Evolutionary conservation across 1,140 invertebrate species (phyloP).

Genomic region (Pinna nobilis): DNA sequence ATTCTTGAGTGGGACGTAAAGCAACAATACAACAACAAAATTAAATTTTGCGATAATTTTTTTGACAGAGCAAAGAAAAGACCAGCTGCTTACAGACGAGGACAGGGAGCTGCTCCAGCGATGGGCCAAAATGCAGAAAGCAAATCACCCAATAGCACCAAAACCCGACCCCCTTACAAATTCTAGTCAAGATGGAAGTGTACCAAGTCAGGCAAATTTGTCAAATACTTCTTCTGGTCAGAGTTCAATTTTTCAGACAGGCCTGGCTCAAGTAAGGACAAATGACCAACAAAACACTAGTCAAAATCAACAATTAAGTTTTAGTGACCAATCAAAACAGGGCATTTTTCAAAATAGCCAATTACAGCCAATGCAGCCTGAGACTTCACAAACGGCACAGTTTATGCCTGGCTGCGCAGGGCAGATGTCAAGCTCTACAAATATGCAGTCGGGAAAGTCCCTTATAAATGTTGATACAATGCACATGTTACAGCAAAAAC

Average conservation of each 20-base stretch:
- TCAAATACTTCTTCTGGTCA: not conserved
- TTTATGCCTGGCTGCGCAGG: not conserved
- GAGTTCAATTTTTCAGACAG: not conserved
- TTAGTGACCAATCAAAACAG: no score
- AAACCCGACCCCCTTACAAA: slow-evolving; percentile 8
- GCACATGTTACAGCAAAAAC: slow-evolving; percentile 15
- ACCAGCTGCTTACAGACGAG: slow-evolving; percentile 49
- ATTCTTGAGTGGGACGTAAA: no score
- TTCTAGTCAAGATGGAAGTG: not conserved
- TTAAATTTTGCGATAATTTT: no score
- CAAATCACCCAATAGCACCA: slow-evolving; percentile 29
- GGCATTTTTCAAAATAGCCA: no score
- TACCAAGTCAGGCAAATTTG: no score
- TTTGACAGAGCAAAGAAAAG: slow-evolving; percentile 11
- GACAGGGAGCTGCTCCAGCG: slow-evolving; percentile 67
- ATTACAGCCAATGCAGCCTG: not conserved
- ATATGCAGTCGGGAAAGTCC: slow-evolving; percentile 4
- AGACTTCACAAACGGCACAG: not conserved
- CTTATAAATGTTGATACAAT: slow-evolving; percentile 15
- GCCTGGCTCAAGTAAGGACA: not conserved
- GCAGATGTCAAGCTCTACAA: slow-evolving; percentile 2
- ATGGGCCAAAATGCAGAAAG: slow-evolving; percentile 67
- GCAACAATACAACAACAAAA: no score
- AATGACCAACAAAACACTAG: slow-evolving; percentile 7
- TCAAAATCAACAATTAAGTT: no score